Evolutionary conservation across 2,888 invertebrate species (phyloP), one percentile per base, ranked within the genome.

Genomic region (Oxyscelio sp.): DNA sequence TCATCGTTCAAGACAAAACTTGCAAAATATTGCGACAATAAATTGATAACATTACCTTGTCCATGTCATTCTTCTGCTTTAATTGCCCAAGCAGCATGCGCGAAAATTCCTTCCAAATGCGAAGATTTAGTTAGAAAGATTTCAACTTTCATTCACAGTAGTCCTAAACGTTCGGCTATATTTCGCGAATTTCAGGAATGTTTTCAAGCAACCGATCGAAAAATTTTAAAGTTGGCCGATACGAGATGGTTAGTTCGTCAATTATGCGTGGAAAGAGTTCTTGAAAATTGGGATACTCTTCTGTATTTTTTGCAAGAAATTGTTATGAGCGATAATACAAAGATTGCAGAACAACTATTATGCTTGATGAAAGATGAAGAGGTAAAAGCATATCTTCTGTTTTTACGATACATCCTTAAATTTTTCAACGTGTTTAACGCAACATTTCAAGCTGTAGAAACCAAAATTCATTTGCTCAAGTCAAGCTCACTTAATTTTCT

Each of bases 61-160:
- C 24, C 74, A 27, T 86, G 85, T 34, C 86, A 86, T 83, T 66
- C 75, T 17, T 66, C 66, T 22, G 66, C 71, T n/a, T 75, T 85
- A 17, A 68, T 59, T 40, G 80, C 74, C 38, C 38, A 56, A 17
- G 52, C 66, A 9, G 83, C 86, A 1, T 84, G 63, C 40, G 11
- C 54, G 8, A 63, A 48, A 21, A 68, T 86, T 71, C 81, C 83
- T 0, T 21, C 24, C 0, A 22, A 17, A 27, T 61, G 68, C 38
- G 66, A 75, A 15, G 31, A 48, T 0, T 38, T 79, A 0, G 24
- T 75, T 34, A 45, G 54, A n/a, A 45, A 38, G 58, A 54, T 73
- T 19, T 43, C 79, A n/a, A 43, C 45, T 45, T 63, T 58, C 65
- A 65, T 80, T 40, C 21, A 80, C 45, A 61, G 73, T 13, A 80